Evolutionary conservation across 2,888 invertebrate species (phyloP).

Genomic region (Clepsis dumicolana): DNA sequence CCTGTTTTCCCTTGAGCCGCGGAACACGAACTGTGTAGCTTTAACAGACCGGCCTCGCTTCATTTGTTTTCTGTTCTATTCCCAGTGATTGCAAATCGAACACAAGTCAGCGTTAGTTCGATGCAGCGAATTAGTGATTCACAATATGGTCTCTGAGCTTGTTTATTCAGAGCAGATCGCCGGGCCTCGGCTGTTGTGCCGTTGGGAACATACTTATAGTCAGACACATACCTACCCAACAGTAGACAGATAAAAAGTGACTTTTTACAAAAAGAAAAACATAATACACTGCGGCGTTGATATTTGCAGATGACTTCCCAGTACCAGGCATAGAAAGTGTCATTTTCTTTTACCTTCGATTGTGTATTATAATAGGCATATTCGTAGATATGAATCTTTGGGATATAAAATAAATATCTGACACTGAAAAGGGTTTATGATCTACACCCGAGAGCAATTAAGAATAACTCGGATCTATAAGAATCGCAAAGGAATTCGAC

Average conservation of each 20-base stretch:
- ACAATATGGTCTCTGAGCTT: slow-evolving; percentile 50
- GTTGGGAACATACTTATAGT: not conserved
- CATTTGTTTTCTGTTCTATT: slow-evolving; percentile 17
- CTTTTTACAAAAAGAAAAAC: not conserved
- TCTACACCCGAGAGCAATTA: not conserved
- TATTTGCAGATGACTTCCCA: too few relatives aligned
- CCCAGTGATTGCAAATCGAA: slow-evolving; percentile 17
- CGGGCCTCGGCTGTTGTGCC: slow-evolving; percentile 52
- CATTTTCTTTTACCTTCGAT: too few relatives aligned
- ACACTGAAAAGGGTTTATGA: too few relatives aligned
- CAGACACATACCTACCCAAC: not conserved
- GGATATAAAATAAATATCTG: too few relatives aligned
- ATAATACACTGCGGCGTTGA: not conserved
- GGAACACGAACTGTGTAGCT: not conserved
- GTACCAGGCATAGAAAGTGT: too few relatives aligned
- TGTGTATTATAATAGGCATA: too few relatives aligned
- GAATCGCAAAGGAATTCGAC: not conserved
- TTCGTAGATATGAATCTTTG: too few relatives aligned
- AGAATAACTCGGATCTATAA: not conserved
- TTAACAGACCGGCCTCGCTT: slow-evolving; percentile 1
- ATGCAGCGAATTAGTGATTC: slow-evolving; percentile 55
- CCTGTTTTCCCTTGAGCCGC: not conserved
- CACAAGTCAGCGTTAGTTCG: slow-evolving; percentile 43
- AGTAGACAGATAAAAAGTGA: not conserved
- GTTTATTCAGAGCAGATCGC: slow-evolving; percentile 64